Evolutionary conservation across 1,140 invertebrate species (phyloP), one percentile per base, ranked within the genome.

Genomic region (Pararge aegeria): DNA sequence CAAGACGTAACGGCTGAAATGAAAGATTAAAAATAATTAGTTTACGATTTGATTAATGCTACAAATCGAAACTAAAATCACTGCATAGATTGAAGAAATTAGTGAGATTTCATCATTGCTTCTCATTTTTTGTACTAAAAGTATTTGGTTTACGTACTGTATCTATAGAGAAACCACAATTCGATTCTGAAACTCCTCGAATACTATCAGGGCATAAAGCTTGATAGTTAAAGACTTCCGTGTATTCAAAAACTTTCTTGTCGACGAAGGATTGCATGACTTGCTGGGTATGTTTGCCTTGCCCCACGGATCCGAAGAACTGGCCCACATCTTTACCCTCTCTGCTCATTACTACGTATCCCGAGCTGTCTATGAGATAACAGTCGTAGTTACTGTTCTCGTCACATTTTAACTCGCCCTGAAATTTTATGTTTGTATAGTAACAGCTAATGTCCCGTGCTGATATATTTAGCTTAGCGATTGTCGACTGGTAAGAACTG

Each of bases 321-420:
- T 90, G 88, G 0, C 96, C 96, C 0, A 95, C 95, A 37, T 95
- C 90, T 12, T 93, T 92, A 19, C 92, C 81, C 13, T 92, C 90
- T 62, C 95, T 93, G 0, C 95, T 94, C 12, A 97, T 91, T 0
- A 98, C 91, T n/a, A 98, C 92, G 77, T 97, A 98, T 0, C 96
- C 97, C 78, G 96, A 97, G 71, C 95, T 95, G 88, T 98, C 97
- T 13, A 98, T 92, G 2, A 98, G 90, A 78, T 95, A 98, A 75
- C 97, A 98, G 64, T 96, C 94, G 52, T 86, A 83, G 93, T 91
- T 70, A 90, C 72, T 62, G 18, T 92, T 40, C 85, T 91, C 53
- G 89, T 90, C 52, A 78, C 90, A 82, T 24, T 27, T 27, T 15
- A 49, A 29, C 9, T 49, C 46, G 5, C 46, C 24, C 46, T 49